phyloP scores from a whole-genome alignment of 1,140 invertebrate species.

The Pinna nobilis region DNA sequence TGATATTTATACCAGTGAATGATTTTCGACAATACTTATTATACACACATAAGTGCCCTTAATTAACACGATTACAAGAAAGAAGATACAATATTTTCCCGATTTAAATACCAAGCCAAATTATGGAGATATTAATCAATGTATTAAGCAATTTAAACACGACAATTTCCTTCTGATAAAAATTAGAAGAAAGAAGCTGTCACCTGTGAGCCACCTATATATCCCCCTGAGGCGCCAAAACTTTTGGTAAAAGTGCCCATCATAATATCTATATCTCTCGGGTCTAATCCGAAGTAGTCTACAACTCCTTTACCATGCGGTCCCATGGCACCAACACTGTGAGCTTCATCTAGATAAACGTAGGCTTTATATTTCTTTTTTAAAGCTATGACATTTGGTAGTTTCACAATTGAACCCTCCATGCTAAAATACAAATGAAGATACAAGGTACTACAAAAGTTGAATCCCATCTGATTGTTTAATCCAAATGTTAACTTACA shows the following conservation, averaged over 20 bases:
- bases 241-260: conserved; percentile 98
- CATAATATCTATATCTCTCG: conserved; percentile 93
- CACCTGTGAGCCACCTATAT: conserved; percentile 92
- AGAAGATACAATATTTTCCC: background rate
- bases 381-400: conserved; percentile 90
- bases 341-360: conserved; percentile 95
- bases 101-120: background rate
- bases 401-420: conserved; percentile 95
- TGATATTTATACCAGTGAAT: background rate
- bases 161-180: too few relatives aligned
- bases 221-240: conserved; percentile 97
- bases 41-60: background rate
- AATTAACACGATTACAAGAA: background rate
- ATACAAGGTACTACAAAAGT: background rate
- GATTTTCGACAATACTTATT: background rate
- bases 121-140: conserved; percentile 57
- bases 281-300: conserved; percentile 88
- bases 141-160: too few relatives aligned
- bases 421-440: conserved; percentile 82
- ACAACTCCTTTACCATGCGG: conserved; percentile 89
- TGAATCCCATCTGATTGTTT: background rate
- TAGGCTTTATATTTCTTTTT: conserved; percentile 96
- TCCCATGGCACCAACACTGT: conserved; percentile 95
- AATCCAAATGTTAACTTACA: too few relatives aligned
- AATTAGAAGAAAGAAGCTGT: too few relatives aligned